Evolutionary conservation across 2,797 vertebrate species (phyloP), one percentile per base, ranked within the genome.

Genomic region (Peromyscus melanophrys): DNA sequence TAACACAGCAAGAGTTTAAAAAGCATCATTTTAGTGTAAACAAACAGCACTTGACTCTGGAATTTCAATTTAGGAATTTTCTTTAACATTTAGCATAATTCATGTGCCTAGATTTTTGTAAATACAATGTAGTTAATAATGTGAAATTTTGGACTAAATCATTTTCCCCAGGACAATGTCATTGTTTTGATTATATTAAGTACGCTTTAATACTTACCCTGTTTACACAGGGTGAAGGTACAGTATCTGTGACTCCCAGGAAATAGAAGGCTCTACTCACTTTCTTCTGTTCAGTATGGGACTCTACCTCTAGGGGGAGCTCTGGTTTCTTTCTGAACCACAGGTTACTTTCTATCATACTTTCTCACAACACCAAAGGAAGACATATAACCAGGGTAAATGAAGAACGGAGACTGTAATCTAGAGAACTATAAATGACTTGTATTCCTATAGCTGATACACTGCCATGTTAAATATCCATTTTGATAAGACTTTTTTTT

Each of bases 301-400:
- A 92, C 63, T 94, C 85, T 40, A 46, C 82, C 95, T 29, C 90
- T 97, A 97, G 97, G 78, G 95, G 97, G 97, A 82, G 95, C 90
- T 95, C 90, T 92, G 43, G 90, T 21, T 92, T 97, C 88, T 97
- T 83, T 52, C 61, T 95, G 77, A 94, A 27, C 37, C 27, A n/a
- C 46, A 27, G 52, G 92, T 86, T 21, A 63, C 14, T 55, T 80
- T 9, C 29, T 43, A 8, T 61, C 9, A 29, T 23, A 52, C 43
- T 67, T 69, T 0, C 16, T 12, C 16, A 52, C 9, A 5, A 84
- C 46, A 71, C 57, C 81, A 43, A 80, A 55, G 37, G 17, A 87
- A 81, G 29, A 76, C 92, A 87, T 61, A 92, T n/a, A 37, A 78
- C 27, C 6, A 57, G 11, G 6, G 83, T 65, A 43, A 96, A 55